Conservation (phyloP, 35 echinoderm and acorn worm genomes). For the Stichopus chloronotus region DNA sequence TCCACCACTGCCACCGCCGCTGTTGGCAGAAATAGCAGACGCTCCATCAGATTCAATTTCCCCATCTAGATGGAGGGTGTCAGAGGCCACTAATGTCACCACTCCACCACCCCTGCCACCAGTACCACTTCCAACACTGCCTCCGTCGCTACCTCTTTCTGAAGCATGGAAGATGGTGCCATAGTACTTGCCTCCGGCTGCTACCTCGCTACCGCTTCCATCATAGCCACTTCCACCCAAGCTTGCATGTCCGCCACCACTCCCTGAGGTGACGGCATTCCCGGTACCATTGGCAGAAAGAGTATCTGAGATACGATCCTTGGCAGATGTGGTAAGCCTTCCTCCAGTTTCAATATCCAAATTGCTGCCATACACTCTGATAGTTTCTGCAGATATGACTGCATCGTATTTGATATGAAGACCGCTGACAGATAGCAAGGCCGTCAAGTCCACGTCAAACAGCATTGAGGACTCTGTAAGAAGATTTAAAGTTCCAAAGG, state of each 20-base stretch:
- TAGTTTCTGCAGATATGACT: conserved; percentile 78
- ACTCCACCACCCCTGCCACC: conserved; percentile 72
- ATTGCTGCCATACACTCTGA: conserved; percentile 58
- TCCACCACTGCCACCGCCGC: conserved; percentile 86
- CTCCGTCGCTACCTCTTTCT: conserved; percentile 84
- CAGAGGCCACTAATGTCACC: conserved; percentile 61
- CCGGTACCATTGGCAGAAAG: conserved; percentile 62
- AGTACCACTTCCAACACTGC: conserved; percentile 13
- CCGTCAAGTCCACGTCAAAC: conserved; percentile 71
- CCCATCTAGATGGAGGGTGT: conserved; percentile 77
- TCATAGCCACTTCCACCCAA: conserved; percentile 67
- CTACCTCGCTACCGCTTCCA: not conserved
- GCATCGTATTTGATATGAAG: conserved; percentile 79
- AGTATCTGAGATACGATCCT: conserved; percentile 72
- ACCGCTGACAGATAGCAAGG: conserved; percentile 69
- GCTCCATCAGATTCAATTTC: conserved; percentile 76
- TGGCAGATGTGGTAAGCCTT: conserved; percentile 68
- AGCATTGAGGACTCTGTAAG: conserved; percentile 77
- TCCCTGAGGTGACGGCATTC: conserved; percentile 1
- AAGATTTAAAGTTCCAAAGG: conserved; percentile 77
- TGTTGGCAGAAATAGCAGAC: conserved; percentile 4
- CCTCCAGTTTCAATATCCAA: conserved; percentile 82
- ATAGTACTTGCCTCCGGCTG: conserved; percentile 67
- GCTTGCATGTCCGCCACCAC: conserved; percentile 80
- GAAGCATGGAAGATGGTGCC: conserved; percentile 73